Base-by-base conservation (phyloP, 2,113 vertebrate species). In the Podarcis raffonei region DNA sequence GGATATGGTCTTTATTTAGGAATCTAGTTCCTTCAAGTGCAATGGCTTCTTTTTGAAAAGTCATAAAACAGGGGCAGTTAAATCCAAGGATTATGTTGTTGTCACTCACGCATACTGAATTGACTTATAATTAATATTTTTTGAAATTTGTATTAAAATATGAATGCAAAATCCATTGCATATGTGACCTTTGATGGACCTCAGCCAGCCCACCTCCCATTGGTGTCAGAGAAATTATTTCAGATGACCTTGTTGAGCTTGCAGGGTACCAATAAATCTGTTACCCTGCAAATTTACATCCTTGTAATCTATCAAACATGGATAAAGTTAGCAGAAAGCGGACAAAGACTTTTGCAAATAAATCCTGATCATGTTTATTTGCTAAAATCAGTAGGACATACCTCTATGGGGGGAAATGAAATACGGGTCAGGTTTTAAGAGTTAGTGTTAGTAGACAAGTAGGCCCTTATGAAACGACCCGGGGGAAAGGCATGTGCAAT, bases 141-240 rank as follows among this genome's bases (percentile, higher is more conserved):
- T 0, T n/a, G 23, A 87, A 74, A 57, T 59, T 76, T 13, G 15
- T 16, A 57, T 90, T 65, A 77, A 80, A 89, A 76, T 71, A 11
- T 15, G 16, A 68, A 37, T 35, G 20, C 59, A 62, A 59, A 30
- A 1, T 0, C 6, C 32, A 32, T 12, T 32, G 0, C 2, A 2
- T 22, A 15, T 0, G 0, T n/a, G 18, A 62, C 75, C 62, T 0
- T 0, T 30, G 39, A 1, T 42, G 48, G 16, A 23, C 48, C 6
- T 1, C 18, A 16, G 81, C 25, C 37, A 83, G 39, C 6, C 30
- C 9, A 79, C 22, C 0, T 86, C 30, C 11, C 65, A 15, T 2
- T 69, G 30, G 53, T 53, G 12, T 53, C 27, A 69, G 25, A 6
- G 27, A 39, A 69, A n/a, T 86, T 72, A 25, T 57, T 86, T 77